A percentile compares a stretch with the other conserved stretches of the same genome.
These are phyloP conservation scores for Sycophila texana DNA, from an alignment of 2,888 invertebrate genomes.

Conservation along the genomic window DNA sequence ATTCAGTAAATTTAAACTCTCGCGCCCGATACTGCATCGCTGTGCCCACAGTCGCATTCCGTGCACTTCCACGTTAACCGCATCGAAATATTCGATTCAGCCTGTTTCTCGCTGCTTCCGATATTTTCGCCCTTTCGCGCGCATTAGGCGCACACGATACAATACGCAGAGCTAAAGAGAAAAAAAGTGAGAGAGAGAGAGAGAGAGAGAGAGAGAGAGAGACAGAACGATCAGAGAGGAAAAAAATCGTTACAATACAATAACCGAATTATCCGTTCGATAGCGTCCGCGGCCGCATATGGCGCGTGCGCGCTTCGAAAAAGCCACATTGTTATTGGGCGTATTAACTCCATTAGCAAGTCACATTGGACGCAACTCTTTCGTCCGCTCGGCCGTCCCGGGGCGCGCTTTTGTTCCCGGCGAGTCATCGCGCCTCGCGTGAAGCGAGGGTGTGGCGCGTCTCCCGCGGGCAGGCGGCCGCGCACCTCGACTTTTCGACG, in stretches of 20 bases:
- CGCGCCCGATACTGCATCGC: too few relatives aligned
- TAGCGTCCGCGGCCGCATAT: not conserved
- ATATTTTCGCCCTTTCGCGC: too few relatives aligned
- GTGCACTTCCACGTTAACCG: too few relatives aligned
- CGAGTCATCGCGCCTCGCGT: conserved; percentile 63
- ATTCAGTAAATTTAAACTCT: too few relatives aligned
- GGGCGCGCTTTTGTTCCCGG: conserved; percentile 40
- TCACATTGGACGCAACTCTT: conserved; percentile 17
- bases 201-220: too few relatives aligned
- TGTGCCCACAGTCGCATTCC: too few relatives aligned
- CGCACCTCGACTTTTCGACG: conserved; percentile 42
- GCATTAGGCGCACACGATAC: too few relatives aligned
- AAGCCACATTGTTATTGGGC: conserved; percentile 17
- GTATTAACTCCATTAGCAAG: conserved; percentile 25
- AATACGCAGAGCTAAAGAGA: too few relatives aligned
- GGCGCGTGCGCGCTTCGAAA: not conserved
- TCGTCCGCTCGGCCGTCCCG: conserved; percentile 30
- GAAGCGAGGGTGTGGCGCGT: conserved; percentile 64
- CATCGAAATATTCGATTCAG: too few relatives aligned
- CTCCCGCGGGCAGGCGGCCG: conserved; percentile 16
- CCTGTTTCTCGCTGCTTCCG: too few relatives aligned
- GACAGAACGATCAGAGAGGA: too few relatives aligned
- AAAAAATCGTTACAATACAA: not conserved
- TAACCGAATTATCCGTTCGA: not conserved
- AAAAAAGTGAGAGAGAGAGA: too few relatives aligned